Conservation (phyloP, 2,797 vertebrate genomes). For the Crocidura indochinensis region DNA sequence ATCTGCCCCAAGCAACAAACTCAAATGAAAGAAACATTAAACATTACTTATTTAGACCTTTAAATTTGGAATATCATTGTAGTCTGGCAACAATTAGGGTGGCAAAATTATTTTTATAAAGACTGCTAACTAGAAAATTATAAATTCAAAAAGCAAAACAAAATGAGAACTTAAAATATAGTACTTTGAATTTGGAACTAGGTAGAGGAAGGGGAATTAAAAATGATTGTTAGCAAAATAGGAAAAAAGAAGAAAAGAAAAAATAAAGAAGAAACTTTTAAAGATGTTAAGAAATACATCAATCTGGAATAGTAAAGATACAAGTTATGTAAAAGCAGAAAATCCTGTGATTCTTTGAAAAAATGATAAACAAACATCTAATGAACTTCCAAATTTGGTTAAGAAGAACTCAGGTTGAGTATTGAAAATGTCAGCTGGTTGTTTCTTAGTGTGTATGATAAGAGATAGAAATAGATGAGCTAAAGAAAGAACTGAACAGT, state of each 20-base stretch:
- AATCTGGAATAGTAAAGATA: neutral
- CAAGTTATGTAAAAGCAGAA: neutral
- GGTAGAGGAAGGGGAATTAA: neutral
- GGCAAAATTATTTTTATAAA: neutral
- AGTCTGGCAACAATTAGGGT: neutral
- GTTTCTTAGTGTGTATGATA: neutral
- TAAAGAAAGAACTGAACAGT: constrained; percentile 7
- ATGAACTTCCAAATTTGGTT: neutral
- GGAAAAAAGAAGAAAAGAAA: too few relatives aligned
- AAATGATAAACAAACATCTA: neutral
- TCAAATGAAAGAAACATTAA: neutral
- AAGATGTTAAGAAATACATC: neutral
- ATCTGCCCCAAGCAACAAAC: neutral
- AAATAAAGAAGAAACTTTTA: neutral
- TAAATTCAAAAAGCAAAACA: neutral
- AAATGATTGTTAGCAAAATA: neutral
- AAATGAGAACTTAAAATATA: neutral
- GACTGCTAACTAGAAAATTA: neutral
- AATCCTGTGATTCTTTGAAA: neutral
- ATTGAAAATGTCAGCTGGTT: neutral
- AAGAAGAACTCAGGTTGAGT: neutral
- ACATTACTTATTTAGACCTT: neutral
- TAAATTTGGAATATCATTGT: neutral
- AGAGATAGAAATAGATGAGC: constrained; percentile 23
- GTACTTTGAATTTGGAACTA: neutral